phyloP scores from a whole-genome alignment of 2,797 vertebrate species.

The Takifugu rubripes region DNA sequence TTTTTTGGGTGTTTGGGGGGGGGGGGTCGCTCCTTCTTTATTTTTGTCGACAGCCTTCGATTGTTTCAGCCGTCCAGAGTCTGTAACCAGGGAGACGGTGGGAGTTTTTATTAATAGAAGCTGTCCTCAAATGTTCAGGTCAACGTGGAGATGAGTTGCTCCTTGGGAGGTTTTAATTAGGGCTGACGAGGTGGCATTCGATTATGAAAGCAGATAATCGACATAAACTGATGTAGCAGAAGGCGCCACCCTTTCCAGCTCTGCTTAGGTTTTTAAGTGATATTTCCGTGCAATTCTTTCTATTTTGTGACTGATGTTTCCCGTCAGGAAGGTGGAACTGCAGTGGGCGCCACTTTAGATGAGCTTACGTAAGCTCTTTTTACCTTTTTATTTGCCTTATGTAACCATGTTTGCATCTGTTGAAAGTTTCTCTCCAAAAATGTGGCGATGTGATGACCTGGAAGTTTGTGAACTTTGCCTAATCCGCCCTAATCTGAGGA shows the following conservation, averaged over 20 bases:
- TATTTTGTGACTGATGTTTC: not conserved
- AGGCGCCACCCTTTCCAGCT: too few species aligned
- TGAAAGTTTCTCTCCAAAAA: not conserved
- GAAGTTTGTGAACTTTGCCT: too few species aligned
- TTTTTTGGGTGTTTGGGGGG: slow-evolving; percentile 5
- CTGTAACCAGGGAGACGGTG: slow-evolving; percentile 69
- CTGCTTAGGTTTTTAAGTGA: too few species aligned
- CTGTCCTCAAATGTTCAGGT: slow-evolving; percentile 59
- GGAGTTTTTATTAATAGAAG: slow-evolving; percentile 63
- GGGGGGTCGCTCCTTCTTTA: slow-evolving; percentile 16
- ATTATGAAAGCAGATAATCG: too few species aligned
- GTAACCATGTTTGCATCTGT: slow-evolving; percentile 6
- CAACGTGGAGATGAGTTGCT: slow-evolving; percentile 35
- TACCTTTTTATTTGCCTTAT: slow-evolving; percentile 16
- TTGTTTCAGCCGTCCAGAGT: slow-evolving; percentile 38
- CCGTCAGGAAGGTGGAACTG: slow-evolving; percentile 11
- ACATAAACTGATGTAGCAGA: too few species aligned
- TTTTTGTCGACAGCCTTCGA: not conserved
- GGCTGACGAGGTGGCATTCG: not conserved
- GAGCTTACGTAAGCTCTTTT: slow-evolving; percentile 18
- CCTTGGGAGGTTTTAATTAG: slow-evolving; percentile 28
- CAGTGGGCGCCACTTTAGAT: slow-evolving; percentile 13
- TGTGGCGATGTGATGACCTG: not conserved
- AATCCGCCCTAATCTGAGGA: too few species aligned
- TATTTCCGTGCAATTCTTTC: too few species aligned